phyloP scores from a whole-genome alignment of 2,888 invertebrate genomes.

The Vesta saturnalis region DNA sequence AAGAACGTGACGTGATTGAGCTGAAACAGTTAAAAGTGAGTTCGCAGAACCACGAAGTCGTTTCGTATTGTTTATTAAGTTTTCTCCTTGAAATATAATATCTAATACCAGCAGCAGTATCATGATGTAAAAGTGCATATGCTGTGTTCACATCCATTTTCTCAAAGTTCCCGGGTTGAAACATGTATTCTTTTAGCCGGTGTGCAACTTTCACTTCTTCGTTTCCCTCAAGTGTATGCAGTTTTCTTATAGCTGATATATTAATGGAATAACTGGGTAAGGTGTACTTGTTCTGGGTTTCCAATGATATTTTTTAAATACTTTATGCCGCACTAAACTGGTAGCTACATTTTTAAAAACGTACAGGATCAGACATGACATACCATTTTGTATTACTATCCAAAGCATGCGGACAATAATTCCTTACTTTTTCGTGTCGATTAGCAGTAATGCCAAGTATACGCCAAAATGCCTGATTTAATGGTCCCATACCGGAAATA shows the following conservation, averaged over 20 bases:
- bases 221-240: background rate
- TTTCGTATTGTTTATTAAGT: background rate
- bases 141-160: slow-evolving; percentile 9
- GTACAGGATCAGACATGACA: background rate
- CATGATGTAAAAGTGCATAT: slow-evolving; percentile 3
- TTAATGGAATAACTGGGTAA: too few relatives aligned
- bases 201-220: background rate
- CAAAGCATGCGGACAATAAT: background rate
- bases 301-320: background rate
- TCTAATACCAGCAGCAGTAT: slow-evolving; percentile 3
- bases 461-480: background rate
- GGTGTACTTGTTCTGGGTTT: background rate
- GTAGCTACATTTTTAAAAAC: slow-evolving; percentile 5
- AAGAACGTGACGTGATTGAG: background rate
- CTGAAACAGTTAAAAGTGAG: background rate
- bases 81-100: background rate
- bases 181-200: slow-evolving; percentile 7
- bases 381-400: background rate
- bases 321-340: slow-evolving; percentile 2
- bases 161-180: slow-evolving; percentile 8
- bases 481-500: slow-evolving; percentile 3
- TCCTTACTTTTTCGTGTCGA: background rate
- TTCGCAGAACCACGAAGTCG: slow-evolving; percentile 3
- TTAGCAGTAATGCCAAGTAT: slow-evolving; percentile 1
- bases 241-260: background rate